A percentile compares a stretch with the other conserved stretches of the same genome.
These are phyloP conservation scores for Chrysopilus asiliformis DNA, from an alignment of 2,888 invertebrate species.

Conservation along the genomic window DNA sequence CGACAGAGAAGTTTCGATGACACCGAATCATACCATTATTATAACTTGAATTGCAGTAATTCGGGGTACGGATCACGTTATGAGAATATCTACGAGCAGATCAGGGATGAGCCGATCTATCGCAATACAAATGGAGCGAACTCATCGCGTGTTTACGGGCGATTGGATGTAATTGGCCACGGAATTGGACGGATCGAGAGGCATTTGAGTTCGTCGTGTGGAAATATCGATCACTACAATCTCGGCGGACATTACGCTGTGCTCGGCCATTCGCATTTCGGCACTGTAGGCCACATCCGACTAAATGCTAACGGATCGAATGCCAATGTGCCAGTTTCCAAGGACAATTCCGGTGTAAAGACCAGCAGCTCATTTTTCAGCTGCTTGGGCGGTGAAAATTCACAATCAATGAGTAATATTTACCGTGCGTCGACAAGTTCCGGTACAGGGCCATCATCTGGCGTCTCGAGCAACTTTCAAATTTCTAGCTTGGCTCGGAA, in stretches of 20 bases:
- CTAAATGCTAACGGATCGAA: constrained; percentile 24
- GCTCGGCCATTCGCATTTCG: constrained; percentile 35
- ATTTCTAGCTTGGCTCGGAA: too few relatives aligned
- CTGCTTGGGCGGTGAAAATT: constrained; percentile 35
- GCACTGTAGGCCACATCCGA: constrained; percentile 35
- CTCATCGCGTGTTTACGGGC: constrained; percentile 34
- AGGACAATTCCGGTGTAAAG: constrained; percentile 24
- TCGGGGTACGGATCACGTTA: constrained; percentile 24
- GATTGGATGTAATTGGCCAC: constrained; percentile 42
- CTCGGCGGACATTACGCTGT: constrained; percentile 36
- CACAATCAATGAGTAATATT: constrained; percentile 36
- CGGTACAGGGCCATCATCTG: constrained; percentile 6
- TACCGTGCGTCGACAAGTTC: constrained; percentile 22
- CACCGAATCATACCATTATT: constrained; percentile 34
- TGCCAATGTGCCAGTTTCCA: constrained; percentile 9
- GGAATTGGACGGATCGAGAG: constrained; percentile 45
- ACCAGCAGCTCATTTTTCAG: constrained; percentile 35
- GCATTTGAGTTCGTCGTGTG: constrained; percentile 51
- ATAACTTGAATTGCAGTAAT: constrained; percentile 26
- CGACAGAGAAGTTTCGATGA: constrained; percentile 35
- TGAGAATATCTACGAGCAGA: constrained; percentile 43
- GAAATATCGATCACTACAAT: constrained; percentile 42
- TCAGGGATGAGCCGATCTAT: constrained; percentile 38
- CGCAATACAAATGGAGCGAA: constrained; percentile 21
- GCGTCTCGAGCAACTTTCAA: neutral